These are phyloP conservation scores for Pseudococcus viburni DNA, from an alignment of 2,888 invertebrate species.

Conservation along the genomic window DNA sequence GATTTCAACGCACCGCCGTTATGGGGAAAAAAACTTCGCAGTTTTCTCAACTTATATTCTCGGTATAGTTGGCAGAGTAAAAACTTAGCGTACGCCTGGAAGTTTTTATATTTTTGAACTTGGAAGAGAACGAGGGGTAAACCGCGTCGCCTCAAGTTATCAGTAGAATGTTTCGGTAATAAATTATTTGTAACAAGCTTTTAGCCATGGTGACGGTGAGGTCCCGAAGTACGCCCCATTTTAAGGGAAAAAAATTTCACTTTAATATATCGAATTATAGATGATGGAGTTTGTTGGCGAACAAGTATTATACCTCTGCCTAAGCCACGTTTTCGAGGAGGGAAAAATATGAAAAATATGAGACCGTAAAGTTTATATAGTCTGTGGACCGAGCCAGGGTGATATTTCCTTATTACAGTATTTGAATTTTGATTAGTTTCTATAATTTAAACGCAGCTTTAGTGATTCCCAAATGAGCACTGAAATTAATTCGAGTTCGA, in stretches of 20 bases:
- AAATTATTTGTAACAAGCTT: conserved; percentile 58
- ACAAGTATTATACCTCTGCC: neutral
- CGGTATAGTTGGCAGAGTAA: neutral
- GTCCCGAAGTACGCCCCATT: neutral
- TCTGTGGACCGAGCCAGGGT: neutral
- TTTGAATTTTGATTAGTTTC: conserved; percentile 57
- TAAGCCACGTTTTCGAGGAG: neutral
- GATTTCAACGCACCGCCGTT: neutral
- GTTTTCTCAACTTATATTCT: neutral
- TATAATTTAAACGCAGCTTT: conserved; percentile 24
- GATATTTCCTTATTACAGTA: conserved; percentile 56
- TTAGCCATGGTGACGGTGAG: conserved; percentile 7
- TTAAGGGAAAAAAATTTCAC: conserved; percentile 42
- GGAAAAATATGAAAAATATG: conserved; percentile 47
- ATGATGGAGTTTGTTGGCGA: conserved; percentile 21
- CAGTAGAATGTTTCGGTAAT: conserved; percentile 49
- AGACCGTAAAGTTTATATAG: conserved; percentile 21
- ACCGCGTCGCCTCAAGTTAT: conserved; percentile 52
- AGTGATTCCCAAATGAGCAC: conserved; percentile 45
- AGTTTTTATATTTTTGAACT: conserved; percentile 52
- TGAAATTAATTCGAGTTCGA: conserved; percentile 40
- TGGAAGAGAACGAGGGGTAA: neutral
- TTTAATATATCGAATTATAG: conserved; percentile 55
- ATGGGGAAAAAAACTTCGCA: conserved; percentile 7
- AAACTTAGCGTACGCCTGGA: conserved; percentile 2